Conservation (phyloP, 92 coral and sea anemone genomes). For the Siderastrea siderea region DNA sequence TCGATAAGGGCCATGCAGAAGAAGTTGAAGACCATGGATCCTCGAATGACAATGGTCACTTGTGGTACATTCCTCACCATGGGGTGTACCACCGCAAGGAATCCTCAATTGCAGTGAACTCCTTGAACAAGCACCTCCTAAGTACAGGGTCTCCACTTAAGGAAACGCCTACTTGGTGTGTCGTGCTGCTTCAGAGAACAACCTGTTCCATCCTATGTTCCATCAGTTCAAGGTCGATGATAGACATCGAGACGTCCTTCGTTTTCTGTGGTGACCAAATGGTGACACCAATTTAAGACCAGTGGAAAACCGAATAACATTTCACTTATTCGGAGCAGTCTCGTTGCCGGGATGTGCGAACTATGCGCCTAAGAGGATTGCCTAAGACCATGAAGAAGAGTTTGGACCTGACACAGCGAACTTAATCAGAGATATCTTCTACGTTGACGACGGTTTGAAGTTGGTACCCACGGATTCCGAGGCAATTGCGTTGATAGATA, state of each 20-base stretch:
- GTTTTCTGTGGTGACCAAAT: constrained; percentile 46
- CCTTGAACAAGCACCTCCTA: constrained; percentile 44
- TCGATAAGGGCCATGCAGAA: constrained; percentile 55
- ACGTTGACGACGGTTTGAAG: constrained; percentile 68
- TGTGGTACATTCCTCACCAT: constrained; percentile 67
- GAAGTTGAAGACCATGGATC: neutral
- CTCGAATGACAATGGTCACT: constrained; percentile 2
- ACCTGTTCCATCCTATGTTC: constrained; percentile 55
- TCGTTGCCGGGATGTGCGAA: constrained; percentile 66
- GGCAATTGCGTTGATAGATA: constrained; percentile 25
- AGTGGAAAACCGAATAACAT: constrained; percentile 40
- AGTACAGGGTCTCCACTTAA: constrained; percentile 59
- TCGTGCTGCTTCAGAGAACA: constrained; percentile 53
- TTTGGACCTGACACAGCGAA: constrained; percentile 38
- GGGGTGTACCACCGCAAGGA: constrained; percentile 49
- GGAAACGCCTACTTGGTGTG: constrained; percentile 51
- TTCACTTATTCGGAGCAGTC: constrained; percentile 60
- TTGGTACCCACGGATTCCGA: constrained; percentile 40
- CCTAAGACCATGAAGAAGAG: constrained; percentile 36
- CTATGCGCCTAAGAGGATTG: constrained; percentile 43
- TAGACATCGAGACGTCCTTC: constrained; percentile 15
- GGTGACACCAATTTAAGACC: constrained; percentile 41
- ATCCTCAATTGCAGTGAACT: constrained; percentile 54
- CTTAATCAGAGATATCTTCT: constrained; percentile 41
- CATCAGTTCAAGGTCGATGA: constrained; percentile 41